Conservation (phyloP, 2,888 invertebrate species). For the Seira musarum region DNA sequence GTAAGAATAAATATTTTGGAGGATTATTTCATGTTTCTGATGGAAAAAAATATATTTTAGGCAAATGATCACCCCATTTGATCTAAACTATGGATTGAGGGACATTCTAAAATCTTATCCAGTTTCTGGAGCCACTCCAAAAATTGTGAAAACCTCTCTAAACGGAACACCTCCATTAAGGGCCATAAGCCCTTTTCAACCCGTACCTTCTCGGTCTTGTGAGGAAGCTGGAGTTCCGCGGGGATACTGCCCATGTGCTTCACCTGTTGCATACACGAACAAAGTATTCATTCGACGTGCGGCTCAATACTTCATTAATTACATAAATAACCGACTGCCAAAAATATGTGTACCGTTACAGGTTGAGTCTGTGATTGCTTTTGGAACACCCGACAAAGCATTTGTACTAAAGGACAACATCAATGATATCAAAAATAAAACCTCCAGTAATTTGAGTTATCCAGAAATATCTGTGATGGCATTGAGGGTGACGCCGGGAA, state of each 20-base stretch:
- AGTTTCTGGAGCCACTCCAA: too few relatives aligned
- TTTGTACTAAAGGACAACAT: too few relatives aligned
- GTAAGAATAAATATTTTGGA: constrained; percentile 41
- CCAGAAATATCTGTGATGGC: constrained; percentile 46
- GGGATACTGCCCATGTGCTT: constrained; percentile 58
- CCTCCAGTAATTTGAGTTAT: not conserved
- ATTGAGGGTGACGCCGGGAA: constrained; percentile 54
- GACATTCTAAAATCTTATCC: constrained; percentile 51
- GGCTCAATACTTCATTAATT: constrained; percentile 37
- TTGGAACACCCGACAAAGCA: constrained; percentile 30
- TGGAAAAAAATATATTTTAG: constrained; percentile 41
- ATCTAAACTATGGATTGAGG: constrained; percentile 56
- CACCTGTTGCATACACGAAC: constrained; percentile 48
- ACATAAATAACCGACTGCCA: constrained; percentile 59
- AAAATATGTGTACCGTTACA: constrained; percentile 43
- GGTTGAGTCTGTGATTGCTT: constrained; percentile 48
- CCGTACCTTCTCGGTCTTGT: constrained; percentile 50
- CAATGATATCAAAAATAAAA: too few relatives aligned
- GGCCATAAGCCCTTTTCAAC: constrained; percentile 45
- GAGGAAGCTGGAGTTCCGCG: constrained; percentile 54
- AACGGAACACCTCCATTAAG: constrained; percentile 17
- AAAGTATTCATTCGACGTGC: constrained; percentile 40
- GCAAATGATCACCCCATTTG: constrained; percentile 56
- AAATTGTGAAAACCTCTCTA: not conserved
- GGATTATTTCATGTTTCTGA: not conserved